Percentiles rank a stretch among this genome's conserved stretches.
phyloP scores from a whole-genome alignment of 2,888 invertebrate genomes.

The Tigriopus californicus region DNA sequence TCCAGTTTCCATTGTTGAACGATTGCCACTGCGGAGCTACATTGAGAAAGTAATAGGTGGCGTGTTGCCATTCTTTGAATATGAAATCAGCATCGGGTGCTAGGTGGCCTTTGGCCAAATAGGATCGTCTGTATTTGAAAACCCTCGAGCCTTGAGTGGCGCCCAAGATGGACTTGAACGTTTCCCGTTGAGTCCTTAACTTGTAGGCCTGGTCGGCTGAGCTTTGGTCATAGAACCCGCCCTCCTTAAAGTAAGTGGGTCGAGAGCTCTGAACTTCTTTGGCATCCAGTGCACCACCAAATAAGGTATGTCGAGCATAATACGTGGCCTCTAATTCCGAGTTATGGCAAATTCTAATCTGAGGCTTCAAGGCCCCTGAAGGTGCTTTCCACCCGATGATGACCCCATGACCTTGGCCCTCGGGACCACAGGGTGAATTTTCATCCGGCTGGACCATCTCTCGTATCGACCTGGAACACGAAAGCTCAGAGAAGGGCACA shows the following conservation, averaged over 20 bases:
- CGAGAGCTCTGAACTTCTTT: background rate
- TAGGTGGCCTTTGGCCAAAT: constrained; percentile 21
- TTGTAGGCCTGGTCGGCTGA: constrained; percentile 3
- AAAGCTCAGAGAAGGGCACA: background rate
- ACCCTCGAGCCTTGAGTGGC: background rate
- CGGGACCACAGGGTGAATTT: background rate
- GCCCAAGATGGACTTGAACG: background rate
- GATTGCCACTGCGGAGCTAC: constrained; percentile 22
- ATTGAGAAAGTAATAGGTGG: constrained; percentile 23
- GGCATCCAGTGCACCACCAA: constrained; percentile 12
- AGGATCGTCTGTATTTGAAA: constrained; percentile 12
- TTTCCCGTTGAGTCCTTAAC: background rate
- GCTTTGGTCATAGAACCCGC: constrained; percentile 1
- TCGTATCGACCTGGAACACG: constrained; percentile 2
- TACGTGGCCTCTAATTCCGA: constrained; percentile 9
- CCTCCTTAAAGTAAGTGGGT: background rate
- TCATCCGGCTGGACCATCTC: background rate
- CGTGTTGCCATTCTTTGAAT: constrained; percentile 21
- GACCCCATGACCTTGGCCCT: background rate
- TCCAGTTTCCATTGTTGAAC: constrained; percentile 24
- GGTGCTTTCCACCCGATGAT: constrained; percentile 17
- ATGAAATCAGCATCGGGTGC: constrained; percentile 23
- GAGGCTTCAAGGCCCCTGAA: background rate
- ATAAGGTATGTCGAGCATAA: constrained; percentile 13
- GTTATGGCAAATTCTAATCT: constrained; percentile 17